phyloP scores from a whole-genome alignment of 2,888 invertebrate genomes.

The Harpalus rufipes region DNA sequence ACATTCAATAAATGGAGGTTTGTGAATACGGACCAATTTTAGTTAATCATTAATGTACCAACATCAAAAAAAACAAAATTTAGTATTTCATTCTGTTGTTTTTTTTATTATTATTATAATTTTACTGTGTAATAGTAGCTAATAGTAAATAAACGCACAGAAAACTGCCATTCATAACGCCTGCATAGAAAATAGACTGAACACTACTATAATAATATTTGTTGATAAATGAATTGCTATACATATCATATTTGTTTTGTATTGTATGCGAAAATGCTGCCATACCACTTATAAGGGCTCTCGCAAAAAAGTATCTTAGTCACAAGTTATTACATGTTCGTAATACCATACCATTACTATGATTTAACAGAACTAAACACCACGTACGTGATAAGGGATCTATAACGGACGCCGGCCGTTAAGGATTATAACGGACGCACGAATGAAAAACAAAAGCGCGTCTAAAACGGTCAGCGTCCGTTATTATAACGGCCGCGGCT shows the following conservation, averaged over 20 bases:
- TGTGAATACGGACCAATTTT: no score
- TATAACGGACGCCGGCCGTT: no score
- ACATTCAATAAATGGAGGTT: no score
- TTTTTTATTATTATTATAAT: not conserved
- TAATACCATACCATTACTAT: no score
- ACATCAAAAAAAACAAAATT: not conserved
- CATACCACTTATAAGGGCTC: conserved; percentile 14
- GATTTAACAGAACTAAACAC: no score
- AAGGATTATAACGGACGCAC: no score
- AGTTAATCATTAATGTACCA: not conserved
- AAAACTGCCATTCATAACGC: conserved; percentile 25
- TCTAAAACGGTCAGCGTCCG: no score
- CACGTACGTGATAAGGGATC: no score
- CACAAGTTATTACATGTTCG: no score
- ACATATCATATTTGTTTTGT: conserved; percentile 13
- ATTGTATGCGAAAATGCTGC: conserved; percentile 29
- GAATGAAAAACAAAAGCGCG: no score
- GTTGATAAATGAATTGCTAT: conserved; percentile 17
- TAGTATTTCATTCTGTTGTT: not conserved
- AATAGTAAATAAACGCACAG: conserved; percentile 23
- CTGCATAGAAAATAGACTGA: conserved; percentile 45
- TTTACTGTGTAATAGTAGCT: not conserved
- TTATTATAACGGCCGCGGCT: no score
- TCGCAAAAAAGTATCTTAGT: no score
- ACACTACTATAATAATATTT: conserved; percentile 13